Conservation (phyloP, 2,113 vertebrate species). For the Rhinoptilus africanus region DNA sequence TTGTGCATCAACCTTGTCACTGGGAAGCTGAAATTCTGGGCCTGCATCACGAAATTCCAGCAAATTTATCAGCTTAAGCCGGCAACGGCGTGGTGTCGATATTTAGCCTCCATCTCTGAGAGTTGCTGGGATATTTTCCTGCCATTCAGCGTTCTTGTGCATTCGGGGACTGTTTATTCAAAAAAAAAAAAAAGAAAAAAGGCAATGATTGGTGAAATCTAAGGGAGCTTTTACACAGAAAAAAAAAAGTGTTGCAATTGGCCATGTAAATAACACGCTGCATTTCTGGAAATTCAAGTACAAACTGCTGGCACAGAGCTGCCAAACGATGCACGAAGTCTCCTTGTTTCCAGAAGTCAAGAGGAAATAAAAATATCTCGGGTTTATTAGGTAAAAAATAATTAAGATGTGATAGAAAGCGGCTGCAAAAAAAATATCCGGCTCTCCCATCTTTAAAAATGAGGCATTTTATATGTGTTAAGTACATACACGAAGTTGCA, state of each 20-base stretch:
- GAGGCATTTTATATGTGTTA: not conserved
- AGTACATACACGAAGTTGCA: not conserved
- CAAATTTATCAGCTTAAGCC: not conserved
- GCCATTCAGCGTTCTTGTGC: not conserved
- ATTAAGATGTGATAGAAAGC: not conserved
- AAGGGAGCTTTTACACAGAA: constrained; percentile 22
- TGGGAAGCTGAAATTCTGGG: not conserved
- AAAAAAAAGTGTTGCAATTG: constrained; percentile 18
- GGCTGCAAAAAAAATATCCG: not conserved
- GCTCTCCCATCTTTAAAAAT: not conserved
- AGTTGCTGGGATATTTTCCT: not conserved
- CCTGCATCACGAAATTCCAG: not conserved
- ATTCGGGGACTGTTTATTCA: not conserved
- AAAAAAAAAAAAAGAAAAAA: not conserved
- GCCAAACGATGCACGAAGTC: not conserved
- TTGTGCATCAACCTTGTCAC: not conserved
- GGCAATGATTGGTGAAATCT: not conserved
- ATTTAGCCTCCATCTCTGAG: not conserved
- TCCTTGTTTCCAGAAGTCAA: not conserved
- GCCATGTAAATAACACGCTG: not conserved
- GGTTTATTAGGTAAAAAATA: not conserved
- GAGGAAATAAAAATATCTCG: not conserved
- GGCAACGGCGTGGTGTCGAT: not conserved
- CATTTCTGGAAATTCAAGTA: constrained; percentile 41
- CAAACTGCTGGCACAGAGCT: not conserved